A percentile compares a stretch with the other conserved stretches of the same genome.
Evolutionary conservation across 2,797 vertebrate genomes (phyloP).

Genomic region (Atherinosoma microstoma): DNA sequence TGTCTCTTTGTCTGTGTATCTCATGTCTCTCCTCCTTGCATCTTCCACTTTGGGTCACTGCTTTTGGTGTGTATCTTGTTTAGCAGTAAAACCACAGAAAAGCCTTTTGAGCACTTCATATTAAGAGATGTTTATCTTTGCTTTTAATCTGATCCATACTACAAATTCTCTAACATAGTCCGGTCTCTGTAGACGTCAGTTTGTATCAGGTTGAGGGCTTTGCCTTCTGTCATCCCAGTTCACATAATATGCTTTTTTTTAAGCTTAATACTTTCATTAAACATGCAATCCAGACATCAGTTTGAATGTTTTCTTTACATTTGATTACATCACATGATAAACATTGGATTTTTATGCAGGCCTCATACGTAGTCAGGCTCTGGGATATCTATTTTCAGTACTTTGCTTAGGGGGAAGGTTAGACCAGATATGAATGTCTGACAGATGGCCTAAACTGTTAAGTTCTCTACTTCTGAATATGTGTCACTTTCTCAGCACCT

Average conservation of each 20-base stretch:
- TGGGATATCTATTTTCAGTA: conserved; percentile 53
- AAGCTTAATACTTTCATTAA: conserved; percentile 5
- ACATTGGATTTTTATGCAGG: conserved; percentile 6
- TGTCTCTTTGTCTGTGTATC: not conserved
- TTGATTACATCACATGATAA: not conserved
- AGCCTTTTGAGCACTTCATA: not conserved
- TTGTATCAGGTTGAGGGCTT: not conserved
- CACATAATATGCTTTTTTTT: conserved; percentile 1
- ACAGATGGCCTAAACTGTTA: conserved; percentile 74
- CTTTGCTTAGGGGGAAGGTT: conserved; percentile 49
- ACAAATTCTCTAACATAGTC: not conserved
- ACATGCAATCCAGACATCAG: not conserved
- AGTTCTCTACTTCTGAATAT: conserved; percentile 64
- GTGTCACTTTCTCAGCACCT: conserved; percentile 55
- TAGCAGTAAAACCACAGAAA: not conserved
- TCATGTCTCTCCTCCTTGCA: not conserved
- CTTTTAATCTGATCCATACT: not conserved
- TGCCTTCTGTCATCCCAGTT: not conserved
- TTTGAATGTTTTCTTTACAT: not conserved
- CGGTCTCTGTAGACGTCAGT: not conserved
- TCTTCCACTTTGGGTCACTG: not conserved
- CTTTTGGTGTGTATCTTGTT: not conserved
- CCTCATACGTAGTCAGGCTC: conserved; percentile 14
- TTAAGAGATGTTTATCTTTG: not conserved
- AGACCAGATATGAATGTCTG: conserved; percentile 44